Evolutionary conservation across 2,797 vertebrate species (phyloP).

Genomic region (Peromyscus eremicus): DNA sequence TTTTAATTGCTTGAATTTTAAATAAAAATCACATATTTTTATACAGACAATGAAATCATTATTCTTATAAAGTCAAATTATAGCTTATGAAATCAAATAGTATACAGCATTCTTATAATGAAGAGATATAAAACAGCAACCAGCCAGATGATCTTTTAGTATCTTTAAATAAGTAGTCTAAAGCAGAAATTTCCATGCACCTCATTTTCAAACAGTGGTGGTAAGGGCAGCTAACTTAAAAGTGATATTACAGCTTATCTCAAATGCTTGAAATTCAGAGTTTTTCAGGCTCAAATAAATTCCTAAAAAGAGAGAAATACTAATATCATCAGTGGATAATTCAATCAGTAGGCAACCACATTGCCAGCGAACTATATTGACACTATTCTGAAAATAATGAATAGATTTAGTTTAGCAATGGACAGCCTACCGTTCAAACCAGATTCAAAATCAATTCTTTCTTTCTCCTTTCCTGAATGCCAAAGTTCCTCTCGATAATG

Average conservation of each 20-base stretch:
- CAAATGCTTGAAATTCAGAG: conserved; percentile 18
- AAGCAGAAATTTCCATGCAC: conserved; percentile 11
- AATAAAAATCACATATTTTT: conserved; percentile 16
- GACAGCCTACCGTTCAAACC: background rate
- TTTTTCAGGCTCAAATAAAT: background rate
- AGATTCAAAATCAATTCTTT: conserved; percentile 18
- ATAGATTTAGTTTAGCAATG: conserved; percentile 1
- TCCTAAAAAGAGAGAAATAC: background rate
- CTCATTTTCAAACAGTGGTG: background rate
- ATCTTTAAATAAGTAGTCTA: conserved; percentile 55
- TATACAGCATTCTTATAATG: background rate
- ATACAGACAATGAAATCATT: conserved; percentile 11
- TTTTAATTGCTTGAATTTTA: conserved; percentile 38
- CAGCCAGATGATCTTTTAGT: background rate
- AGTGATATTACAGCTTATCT: background rate
- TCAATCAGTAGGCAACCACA: conserved; percentile 15
- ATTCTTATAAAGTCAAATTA: conserved; percentile 55
- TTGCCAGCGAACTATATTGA: background rate
- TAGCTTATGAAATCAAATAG: background rate
- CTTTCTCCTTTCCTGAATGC: background rate
- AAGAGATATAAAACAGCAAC: conserved; percentile 33
- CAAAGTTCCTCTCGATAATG: background rate
- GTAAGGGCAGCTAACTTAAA: background rate
- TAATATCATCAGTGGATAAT: background rate
- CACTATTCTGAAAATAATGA: conserved; percentile 27